Conservation (phyloP, 35 echinoderm and acorn worm genomes). For the Nesometra sesokonis region DNA sequence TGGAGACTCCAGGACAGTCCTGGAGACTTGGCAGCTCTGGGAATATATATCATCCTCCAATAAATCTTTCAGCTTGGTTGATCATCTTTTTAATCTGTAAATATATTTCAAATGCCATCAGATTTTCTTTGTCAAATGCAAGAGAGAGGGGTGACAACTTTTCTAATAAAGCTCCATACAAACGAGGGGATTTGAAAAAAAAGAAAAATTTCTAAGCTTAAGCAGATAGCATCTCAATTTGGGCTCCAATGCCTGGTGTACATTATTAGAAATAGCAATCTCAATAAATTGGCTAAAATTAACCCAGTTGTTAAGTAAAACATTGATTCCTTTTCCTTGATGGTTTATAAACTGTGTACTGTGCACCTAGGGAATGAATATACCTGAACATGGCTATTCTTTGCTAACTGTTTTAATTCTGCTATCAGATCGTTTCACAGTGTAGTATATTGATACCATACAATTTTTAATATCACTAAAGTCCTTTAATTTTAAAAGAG, state of each 20-base stretch:
- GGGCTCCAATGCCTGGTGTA: neutral
- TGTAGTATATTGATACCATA: too few species aligned
- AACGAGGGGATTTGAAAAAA: neutral
- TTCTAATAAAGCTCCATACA: neutral
- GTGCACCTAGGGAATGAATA: neutral
- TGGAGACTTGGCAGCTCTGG: too few species aligned
- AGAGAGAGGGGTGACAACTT: neutral
- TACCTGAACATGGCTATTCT: neutral
- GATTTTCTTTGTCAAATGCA: neutral
- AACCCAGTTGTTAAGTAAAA: neutral
- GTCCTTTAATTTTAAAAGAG: too few species aligned
- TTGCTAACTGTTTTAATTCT: too few species aligned
- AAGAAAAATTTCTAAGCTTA: neutral
- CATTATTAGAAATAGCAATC: neutral
- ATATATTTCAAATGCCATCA: neutral
- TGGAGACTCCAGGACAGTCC: too few species aligned
- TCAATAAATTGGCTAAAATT: neutral
- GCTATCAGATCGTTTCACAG: too few species aligned
- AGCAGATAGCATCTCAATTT: neutral
- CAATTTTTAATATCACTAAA: too few species aligned
- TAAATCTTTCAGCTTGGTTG: too few species aligned
- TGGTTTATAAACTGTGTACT: neutral
- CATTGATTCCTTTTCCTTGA: neutral
- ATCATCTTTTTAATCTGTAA: too few species aligned
- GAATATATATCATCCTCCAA: too few species aligned